Conservation (phyloP, 1,140 invertebrate genomes). For the Calephelis virginiensis region DNA sequence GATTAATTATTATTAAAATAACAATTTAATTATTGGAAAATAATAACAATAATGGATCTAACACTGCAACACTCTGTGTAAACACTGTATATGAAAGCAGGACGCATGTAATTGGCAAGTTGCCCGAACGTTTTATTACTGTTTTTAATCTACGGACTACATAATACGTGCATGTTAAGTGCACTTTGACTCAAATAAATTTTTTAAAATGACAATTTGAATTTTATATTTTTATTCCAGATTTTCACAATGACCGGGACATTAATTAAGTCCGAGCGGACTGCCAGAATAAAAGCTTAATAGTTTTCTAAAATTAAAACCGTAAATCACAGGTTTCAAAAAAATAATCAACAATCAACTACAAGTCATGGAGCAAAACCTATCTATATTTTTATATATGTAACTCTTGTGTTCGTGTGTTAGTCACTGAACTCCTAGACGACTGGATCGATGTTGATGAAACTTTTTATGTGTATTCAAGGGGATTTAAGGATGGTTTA, state of each 20-base stretch:
- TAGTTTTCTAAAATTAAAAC: no score
- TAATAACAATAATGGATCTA: not conserved
- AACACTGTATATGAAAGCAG: constrained; percentile 2
- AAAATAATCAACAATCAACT: no score
- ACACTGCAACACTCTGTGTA: not conserved
- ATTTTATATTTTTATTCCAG: not conserved
- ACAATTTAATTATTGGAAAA: not conserved
- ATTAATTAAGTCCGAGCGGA: not conserved
- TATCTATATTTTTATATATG: no score
- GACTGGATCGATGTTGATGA: no score
- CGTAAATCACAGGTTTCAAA: no score
- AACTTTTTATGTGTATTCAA: no score
- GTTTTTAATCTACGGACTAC: constrained; percentile 8
- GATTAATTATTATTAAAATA: not conserved
- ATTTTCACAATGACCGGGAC: not conserved
- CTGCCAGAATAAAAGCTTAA: not conserved
- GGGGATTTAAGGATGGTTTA: no score
- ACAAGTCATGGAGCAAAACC: no score
- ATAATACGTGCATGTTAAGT: constrained; percentile 12
- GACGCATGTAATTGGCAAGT: constrained; percentile 6
- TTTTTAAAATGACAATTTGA: constrained; percentile 9
- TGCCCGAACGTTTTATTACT: constrained; percentile 14
- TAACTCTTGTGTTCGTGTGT: no score
- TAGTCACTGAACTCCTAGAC: no score
- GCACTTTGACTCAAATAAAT: constrained; percentile 3